Percentiles rank a stretch among this genome's conserved stretches.
These are phyloP conservation scores for Campoplex capitator DNA, from an alignment of 2,888 invertebrate genomes.

Conservation along the genomic window DNA sequence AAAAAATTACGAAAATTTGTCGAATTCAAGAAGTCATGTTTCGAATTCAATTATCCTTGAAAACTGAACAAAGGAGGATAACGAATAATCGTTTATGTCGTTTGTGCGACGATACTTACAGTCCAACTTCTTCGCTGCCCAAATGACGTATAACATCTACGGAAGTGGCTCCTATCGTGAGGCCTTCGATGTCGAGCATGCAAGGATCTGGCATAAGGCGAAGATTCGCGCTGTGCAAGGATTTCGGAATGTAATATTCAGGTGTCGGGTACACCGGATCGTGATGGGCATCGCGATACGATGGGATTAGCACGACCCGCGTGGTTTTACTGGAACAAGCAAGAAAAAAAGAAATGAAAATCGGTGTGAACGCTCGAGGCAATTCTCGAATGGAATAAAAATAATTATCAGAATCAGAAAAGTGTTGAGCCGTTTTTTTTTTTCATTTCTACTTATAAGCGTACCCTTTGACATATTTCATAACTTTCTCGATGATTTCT, in stretches of 20 bases:
- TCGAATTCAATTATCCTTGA: too few species aligned
- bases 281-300: slow-evolving; percentile 91
- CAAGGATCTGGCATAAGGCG: slow-evolving; percentile 93
- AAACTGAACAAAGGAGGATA: too few species aligned
- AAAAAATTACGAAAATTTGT: too few species aligned
- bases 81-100: too few species aligned
- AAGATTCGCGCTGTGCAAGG: slow-evolving; percentile 86
- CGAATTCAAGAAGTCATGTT: too few species aligned
- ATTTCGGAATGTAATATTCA: slow-evolving; percentile 87
- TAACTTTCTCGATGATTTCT: slow-evolving; percentile 88
- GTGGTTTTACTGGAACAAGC: slow-evolving; percentile 86
- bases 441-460: slow-evolving; percentile 55
- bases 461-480: slow-evolving; percentile 88
- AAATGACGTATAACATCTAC: slow-evolving; percentile 94
- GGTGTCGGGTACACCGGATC: slow-evolving; percentile 94
- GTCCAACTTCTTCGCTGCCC: slow-evolving; percentile 91
- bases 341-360: slow-evolving; percentile 20
- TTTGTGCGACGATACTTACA: slow-evolving; percentile 85
- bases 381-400: not conserved
- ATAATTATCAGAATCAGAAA: not conserved
- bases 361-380: not conserved
- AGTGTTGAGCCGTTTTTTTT: not conserved
- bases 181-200: slow-evolving; percentile 90
- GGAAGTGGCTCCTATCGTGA: slow-evolving; percentile 92
- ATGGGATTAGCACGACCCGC: slow-evolving; percentile 91